Evolutionary conservation across 2,797 vertebrate genomes (phyloP).

Genomic region (Danio albolineatus): DNA sequence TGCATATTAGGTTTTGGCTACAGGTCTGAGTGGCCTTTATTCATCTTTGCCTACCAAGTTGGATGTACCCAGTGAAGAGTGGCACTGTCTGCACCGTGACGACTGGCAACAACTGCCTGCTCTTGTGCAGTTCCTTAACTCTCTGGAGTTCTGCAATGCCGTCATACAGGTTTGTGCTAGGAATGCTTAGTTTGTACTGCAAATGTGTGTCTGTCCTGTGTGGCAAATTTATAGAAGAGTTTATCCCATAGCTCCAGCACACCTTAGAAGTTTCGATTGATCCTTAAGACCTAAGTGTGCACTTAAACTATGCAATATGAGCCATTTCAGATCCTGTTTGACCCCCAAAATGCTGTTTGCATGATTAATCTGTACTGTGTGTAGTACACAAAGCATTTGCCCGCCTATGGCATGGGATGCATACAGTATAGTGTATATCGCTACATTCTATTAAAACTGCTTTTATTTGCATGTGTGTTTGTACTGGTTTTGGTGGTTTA

Average conservation of each 20-base stretch:
- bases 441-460: too few relatives aligned
- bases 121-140: slow-evolving; percentile 97
- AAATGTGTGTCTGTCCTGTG: not conserved
- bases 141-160: slow-evolving; percentile 97
- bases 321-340: too few relatives aligned
- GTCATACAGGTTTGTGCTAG: slow-evolving; percentile 89
- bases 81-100: slow-evolving; percentile 92
- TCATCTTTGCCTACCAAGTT: slow-evolving; percentile 94
- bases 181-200: not conserved
- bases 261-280: not conserved
- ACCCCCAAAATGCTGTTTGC: too few relatives aligned
- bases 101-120: slow-evolving; percentile 92
- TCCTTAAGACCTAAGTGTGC: not conserved
- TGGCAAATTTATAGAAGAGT: not conserved
- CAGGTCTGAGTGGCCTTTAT: slow-evolving; percentile 96
- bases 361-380: too few relatives aligned
- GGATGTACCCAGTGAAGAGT: slow-evolving; percentile 90
- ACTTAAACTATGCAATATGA: too few relatives aligned
- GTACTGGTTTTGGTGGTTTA: too few relatives aligned
- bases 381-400: too few relatives aligned
- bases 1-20: slow-evolving; percentile 88
- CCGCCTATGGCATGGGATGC: too few relatives aligned
- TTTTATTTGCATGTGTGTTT: too few relatives aligned
- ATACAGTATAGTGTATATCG: too few relatives aligned
- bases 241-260: too few relatives aligned